phyloP scores from a whole-genome alignment of 2,113 vertebrate genomes.

The Asarcornis scutulata region DNA sequence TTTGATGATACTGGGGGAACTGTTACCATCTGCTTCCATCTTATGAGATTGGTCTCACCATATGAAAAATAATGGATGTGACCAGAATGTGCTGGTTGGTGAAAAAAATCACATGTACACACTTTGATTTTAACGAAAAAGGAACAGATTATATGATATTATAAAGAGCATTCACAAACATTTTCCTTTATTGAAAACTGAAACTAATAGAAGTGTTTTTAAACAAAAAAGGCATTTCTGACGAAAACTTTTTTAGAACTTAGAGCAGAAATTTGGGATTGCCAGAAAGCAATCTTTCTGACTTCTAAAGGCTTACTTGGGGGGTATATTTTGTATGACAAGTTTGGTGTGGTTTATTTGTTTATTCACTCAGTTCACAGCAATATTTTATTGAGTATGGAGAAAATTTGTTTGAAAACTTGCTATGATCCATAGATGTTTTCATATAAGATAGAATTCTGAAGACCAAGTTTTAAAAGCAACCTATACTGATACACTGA shows the following conservation, averaged over 20 bases:
- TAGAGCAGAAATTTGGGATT: not conserved
- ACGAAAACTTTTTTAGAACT: not conserved
- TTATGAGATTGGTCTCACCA: slow-evolving; percentile 21
- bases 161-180: not conserved
- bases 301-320: not conserved
- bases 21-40: slow-evolving; percentile 55
- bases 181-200: not conserved
- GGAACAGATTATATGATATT: not conserved
- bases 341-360: not conserved
- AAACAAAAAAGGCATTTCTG: not conserved
- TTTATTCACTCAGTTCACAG: not conserved
- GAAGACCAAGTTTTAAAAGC: not conserved
- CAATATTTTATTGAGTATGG: not conserved
- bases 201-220: not conserved
- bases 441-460: not conserved
- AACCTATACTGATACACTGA: not conserved
- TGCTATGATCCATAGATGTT: not conserved
- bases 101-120: not conserved
- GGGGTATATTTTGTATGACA: not conserved
- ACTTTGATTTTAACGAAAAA: not conserved
- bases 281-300: not conserved
- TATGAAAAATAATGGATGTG: slow-evolving; percentile 33
- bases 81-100: not conserved
- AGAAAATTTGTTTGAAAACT: not conserved
- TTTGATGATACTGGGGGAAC: slow-evolving; percentile 16